Evolutionary conservation across 2,797 vertebrate genomes (phyloP), one percentile per base, ranked within the genome.

Genomic region (Sebastes jordani): DNA sequence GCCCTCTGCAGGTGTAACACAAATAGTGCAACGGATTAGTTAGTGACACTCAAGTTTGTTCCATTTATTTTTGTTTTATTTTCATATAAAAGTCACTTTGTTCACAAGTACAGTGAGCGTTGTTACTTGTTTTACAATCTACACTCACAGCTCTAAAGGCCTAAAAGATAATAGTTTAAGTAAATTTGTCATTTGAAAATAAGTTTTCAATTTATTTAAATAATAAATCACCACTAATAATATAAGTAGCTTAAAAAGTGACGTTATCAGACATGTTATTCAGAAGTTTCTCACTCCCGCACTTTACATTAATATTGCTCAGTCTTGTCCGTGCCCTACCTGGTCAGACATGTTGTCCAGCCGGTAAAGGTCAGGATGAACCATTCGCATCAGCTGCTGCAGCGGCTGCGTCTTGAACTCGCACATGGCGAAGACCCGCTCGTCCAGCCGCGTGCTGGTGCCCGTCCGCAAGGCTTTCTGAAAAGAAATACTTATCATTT

Each of bases 331-430:
- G 9, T 9, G 49, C 76, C 78, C 42, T 93, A 99, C 98, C 97
- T 99, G 97, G 88, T 99, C 97, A 18, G 96, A 96, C 86, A 99
- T 84, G 91, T 94, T 96, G 95, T 99, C 98, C 93, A 99, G 95
- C 71, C 98, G 95, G 93, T 99, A 99, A 69, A 99, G 93, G 89
- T 97, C 97, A 1, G 98, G 98, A 85, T 99, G 97, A 81, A 99
- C 95, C 95, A 97, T 96, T 14, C 95, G 96, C 97, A 99, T 99
- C 64, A 99, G 92, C 83, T 98, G 97, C 92, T 96, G 94, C 69
- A 99, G 95, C 2, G 98, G 98, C 91, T 98, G 97, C 81, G 95
- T 97, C 95, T 99, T 99, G 74, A 99, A 98, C 94, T 99, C 97
- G 42, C 98, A 99, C 98, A 99, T 99, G 68, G 97, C 96, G 54